phyloP scores from a whole-genome alignment of 2,797 vertebrate species.

The Sebastes hubbsi region DNA sequence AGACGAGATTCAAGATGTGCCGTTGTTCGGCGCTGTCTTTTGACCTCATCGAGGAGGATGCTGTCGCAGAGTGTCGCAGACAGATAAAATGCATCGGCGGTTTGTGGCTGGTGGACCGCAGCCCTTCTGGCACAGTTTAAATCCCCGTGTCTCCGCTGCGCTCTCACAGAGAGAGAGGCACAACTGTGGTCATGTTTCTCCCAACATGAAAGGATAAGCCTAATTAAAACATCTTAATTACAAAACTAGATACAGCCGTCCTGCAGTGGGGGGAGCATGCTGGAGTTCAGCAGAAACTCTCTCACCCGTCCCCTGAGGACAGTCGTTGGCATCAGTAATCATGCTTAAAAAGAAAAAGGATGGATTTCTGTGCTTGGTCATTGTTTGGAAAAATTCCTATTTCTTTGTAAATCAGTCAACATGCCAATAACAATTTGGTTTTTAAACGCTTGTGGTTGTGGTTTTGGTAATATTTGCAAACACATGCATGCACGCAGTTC shows the following conservation, averaged over 20 bases:
- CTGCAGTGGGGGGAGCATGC: slow-evolving; percentile 14
- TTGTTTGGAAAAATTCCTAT: not conserved
- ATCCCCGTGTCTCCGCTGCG: slow-evolving; percentile 14
- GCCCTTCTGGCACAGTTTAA: slow-evolving; percentile 53
- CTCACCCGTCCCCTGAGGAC: slow-evolving; percentile 11
- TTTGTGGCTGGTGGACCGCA: slow-evolving; percentile 38
- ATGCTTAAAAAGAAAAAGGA: not conserved
- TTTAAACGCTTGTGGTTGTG: slow-evolving; percentile 1
- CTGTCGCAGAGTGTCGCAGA: slow-evolving; percentile 46
- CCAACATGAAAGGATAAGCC: slow-evolving; percentile 64
- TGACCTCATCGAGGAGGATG: slow-evolving; percentile 31
- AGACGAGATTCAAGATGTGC: slow-evolving; percentile 14
- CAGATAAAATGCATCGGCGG: slow-evolving; percentile 50
- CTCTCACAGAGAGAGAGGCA: slow-evolving; percentile 40
- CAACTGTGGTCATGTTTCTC: slow-evolving; percentile 46
- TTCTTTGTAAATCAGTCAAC: slow-evolving; percentile 13
- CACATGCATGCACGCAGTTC: not conserved
- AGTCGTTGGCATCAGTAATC: slow-evolving; percentile 6
- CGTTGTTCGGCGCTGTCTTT: not conserved
- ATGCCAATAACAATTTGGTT: not conserved
- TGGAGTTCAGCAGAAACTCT: slow-evolving; percentile 37
- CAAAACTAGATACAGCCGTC: slow-evolving; percentile 47
- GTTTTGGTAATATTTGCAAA: slow-evolving; percentile 13
- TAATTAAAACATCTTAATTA: slow-evolving; percentile 75
- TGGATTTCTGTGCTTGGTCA: not conserved